Evolutionary conservation across 1,140 invertebrate genomes (phyloP).

Genomic region (Leucophenga varia): DNA sequence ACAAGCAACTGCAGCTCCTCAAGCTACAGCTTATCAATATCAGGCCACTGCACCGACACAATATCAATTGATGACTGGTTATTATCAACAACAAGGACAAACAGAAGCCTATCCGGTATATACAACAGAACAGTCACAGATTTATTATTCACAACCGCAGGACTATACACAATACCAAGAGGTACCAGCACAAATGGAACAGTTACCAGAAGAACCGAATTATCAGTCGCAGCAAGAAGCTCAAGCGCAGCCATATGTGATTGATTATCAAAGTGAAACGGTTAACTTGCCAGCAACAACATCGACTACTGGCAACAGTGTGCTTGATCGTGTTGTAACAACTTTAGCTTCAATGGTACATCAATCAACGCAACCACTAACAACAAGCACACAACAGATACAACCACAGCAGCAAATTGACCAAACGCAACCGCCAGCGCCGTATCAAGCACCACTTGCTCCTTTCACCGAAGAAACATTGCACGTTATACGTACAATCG

Average conservation of each 20-base stretch:
- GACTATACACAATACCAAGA: conserved; percentile 24
- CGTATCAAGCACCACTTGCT: too few species aligned
- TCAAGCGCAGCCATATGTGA: conserved; percentile 25
- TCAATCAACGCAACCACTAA: conserved; percentile 32
- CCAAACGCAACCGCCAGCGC: too few species aligned
- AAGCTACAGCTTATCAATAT: conserved; percentile 32
- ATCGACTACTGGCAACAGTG: conserved; percentile 36
- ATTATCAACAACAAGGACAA: conserved; percentile 36
- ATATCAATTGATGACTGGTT: conserved; percentile 41
- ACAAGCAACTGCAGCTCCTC: background rate
- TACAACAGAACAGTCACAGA: conserved; percentile 29
- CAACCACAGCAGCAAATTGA: conserved; percentile 14
- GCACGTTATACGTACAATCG: conserved; percentile 29
- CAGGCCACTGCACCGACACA: conserved; percentile 36
- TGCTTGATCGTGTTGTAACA: conserved; percentile 44
- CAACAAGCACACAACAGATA: conserved; percentile 38
- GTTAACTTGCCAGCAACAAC: conserved; percentile 4
- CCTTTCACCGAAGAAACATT: conserved; percentile 38
- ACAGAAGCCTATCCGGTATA: conserved; percentile 30
- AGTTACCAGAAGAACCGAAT: conserved; percentile 4
- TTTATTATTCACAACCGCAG: conserved; percentile 31
- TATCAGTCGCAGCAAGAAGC: conserved; percentile 3
- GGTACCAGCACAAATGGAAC: background rate
- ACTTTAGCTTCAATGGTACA: conserved; percentile 47
- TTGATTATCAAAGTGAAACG: conserved; percentile 23